Evolutionary conservation across 2,113 vertebrate genomes (phyloP).

Genomic region (Oxyruncus cristatus): DNA sequence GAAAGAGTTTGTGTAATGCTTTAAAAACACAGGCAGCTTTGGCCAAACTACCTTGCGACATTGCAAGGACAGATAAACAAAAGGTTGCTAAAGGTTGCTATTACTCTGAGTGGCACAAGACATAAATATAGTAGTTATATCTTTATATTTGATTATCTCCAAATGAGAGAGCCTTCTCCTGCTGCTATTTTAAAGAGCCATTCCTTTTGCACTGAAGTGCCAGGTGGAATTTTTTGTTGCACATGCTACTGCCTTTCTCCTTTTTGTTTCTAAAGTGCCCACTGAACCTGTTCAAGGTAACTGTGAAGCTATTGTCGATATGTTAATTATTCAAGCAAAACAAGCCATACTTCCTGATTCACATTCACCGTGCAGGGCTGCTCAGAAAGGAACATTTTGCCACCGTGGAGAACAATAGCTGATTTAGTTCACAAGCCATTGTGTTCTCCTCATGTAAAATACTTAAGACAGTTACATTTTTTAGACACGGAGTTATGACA

Average conservation of each 20-base stretch:
- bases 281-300: conserved; percentile 52
- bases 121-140: not conserved
- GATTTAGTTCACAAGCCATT: not conserved
- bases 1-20: conserved; percentile 32
- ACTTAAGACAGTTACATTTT: not conserved
- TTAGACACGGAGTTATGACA: not conserved
- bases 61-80: conserved; percentile 12
- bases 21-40: conserved; percentile 2
- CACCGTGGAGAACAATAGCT: not conserved
- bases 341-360: not conserved
- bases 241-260: not conserved
- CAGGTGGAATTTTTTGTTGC: not conserved
- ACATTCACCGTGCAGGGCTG: not conserved
- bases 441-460: not conserved
- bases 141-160: not conserved
- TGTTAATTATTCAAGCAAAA: conserved; percentile 36
- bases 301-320: conserved; percentile 9
- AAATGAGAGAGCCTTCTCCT: conserved; percentile 3
- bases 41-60: not conserved
- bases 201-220: not conserved
- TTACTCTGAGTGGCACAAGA: conserved; percentile 1
- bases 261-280: conserved; percentile 44
- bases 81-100: not conserved
- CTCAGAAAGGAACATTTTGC: conserved; percentile 3
- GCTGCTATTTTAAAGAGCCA: conserved; percentile 6